phyloP scores from a whole-genome alignment of 2,797 vertebrate species.

The Centroberyx gerrardi region DNA sequence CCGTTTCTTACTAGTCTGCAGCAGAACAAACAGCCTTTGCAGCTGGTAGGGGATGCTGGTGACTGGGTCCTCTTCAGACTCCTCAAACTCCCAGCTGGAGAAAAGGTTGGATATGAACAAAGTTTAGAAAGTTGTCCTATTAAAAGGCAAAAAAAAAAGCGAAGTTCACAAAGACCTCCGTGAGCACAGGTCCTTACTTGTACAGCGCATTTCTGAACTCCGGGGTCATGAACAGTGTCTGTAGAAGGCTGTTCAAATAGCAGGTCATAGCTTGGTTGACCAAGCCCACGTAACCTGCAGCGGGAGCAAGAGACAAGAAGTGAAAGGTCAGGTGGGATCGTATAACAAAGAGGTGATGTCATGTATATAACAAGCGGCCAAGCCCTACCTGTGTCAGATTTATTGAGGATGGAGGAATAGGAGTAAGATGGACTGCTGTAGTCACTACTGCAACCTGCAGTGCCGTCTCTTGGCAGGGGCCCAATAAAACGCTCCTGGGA shows the following conservation, averaged over 20 bases:
- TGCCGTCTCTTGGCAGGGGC: slow-evolving; percentile 93
- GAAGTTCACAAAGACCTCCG: slow-evolving; percentile 11
- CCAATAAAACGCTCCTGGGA: slow-evolving; percentile 94
- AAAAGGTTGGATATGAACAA: slow-evolving; percentile 6
- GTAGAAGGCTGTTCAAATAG: slow-evolving; percentile 98
- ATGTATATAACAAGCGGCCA: slow-evolving; percentile 3
- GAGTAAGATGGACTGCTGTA: slow-evolving; percentile 97
- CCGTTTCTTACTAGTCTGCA: slow-evolving; percentile 98
- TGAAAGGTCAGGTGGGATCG: neutral
- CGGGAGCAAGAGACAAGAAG: neutral
- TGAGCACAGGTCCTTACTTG: slow-evolving; percentile 88
- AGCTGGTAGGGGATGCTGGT: slow-evolving; percentile 98
- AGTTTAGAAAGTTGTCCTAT: neutral
- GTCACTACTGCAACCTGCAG: slow-evolving; percentile 91
- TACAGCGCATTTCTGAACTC: slow-evolving; percentile 99
- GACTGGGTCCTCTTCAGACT: slow-evolving; percentile 96
- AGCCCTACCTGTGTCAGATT: slow-evolving; percentile 95
- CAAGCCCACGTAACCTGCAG: slow-evolving; percentile 95
- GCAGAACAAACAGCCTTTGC: slow-evolving; percentile 96
- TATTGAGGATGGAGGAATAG: slow-evolving; percentile 96
- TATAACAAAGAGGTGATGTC: neutral
- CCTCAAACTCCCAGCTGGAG: slow-evolving; percentile 98
- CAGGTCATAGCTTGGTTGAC: slow-evolving; percentile 99
- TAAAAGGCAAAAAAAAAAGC: neutral
- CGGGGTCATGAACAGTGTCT: slow-evolving; percentile 99